Conservation (phyloP, 2,888 invertebrate genomes). For the Pammene fasciana region DNA sequence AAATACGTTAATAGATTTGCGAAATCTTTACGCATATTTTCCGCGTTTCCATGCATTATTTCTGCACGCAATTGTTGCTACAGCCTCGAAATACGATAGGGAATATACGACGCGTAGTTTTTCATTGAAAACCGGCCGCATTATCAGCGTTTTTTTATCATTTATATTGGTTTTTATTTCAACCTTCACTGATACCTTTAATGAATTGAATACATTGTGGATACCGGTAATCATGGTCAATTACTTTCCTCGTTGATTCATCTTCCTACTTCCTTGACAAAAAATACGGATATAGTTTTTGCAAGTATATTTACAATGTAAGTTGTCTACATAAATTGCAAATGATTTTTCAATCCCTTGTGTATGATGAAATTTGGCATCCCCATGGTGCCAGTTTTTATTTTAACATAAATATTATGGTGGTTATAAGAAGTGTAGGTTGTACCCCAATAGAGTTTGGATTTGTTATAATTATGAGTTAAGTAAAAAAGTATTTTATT, state of each 20-base stretch:
- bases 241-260: constrained; percentile 8
- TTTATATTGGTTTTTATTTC: constrained; percentile 9
- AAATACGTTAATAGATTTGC: constrained; percentile 29
- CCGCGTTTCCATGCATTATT: not conserved
- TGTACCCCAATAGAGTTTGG: too few species aligned
- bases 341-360: too few species aligned
- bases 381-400: too few species aligned
- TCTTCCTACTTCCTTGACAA: constrained; percentile 28
- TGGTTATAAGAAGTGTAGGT: too few species aligned
- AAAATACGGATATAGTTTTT: constrained; percentile 3
- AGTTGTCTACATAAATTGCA: too few species aligned
- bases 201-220: constrained; percentile 6
- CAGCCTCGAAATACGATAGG: constrained; percentile 16
- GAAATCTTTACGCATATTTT: not conserved
- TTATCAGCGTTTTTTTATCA: constrained; percentile 18
- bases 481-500: too few species aligned
- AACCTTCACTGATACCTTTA: constrained; percentile 13
- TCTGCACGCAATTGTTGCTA: not conserved
- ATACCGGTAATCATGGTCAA: not conserved
- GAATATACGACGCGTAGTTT: not conserved
- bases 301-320: too few species aligned
- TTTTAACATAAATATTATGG: too few species aligned
- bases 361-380: too few species aligned
- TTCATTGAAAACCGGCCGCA: constrained; percentile 18
- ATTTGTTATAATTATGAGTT: too few species aligned